Conservation (phyloP, 2,797 vertebrate genomes). For the Agapornis canus region DNA sequence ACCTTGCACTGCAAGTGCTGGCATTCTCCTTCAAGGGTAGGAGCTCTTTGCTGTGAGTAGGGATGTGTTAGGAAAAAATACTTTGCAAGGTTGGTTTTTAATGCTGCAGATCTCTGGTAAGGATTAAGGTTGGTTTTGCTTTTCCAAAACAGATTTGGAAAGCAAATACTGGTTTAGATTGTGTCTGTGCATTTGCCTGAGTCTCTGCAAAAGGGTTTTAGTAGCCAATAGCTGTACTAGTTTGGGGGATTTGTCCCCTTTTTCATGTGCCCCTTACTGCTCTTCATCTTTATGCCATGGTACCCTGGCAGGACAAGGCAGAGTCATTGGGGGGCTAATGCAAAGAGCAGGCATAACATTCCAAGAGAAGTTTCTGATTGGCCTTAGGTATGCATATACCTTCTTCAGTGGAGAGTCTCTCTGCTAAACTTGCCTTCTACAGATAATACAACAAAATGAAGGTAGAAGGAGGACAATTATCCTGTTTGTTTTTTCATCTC, state of each 20-base stretch:
- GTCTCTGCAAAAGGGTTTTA: neutral
- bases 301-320: neutral
- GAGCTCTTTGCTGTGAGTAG: neutral
- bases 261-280: neutral
- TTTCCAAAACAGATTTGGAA: neutral
- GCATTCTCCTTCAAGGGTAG: neutral
- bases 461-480: neutral
- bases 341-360: neutral
- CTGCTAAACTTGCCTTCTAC: neutral
- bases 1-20: neutral
- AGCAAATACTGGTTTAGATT: neutral
- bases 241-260: fast-evolving
- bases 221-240: neutral
- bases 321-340: neutral
- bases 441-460: neutral
- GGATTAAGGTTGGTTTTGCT: neutral
- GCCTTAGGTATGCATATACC: neutral
- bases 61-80: neutral
- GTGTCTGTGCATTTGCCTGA: neutral
- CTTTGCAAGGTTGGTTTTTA: neutral
- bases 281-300: neutral
- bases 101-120: fast-evolving
- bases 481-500: neutral
- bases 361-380: neutral
- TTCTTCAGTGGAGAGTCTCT: neutral